Conservation (phyloP, 2,113 vertebrate genomes). For the Pseudopipra pipra region DNA sequence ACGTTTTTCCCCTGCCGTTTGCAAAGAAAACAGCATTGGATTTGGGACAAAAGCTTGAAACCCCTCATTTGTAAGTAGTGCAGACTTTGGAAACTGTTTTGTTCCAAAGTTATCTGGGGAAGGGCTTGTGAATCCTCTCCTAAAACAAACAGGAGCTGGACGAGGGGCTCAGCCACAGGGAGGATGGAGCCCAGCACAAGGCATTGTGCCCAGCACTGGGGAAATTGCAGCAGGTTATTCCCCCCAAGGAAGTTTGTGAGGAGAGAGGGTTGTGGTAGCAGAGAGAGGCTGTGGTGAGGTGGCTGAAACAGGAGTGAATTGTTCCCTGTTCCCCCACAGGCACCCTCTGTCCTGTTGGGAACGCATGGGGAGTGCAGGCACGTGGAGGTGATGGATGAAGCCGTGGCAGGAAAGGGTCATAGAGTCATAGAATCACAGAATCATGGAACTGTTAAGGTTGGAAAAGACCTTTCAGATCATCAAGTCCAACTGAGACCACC, state of each 20-base stretch:
- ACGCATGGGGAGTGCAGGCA: accelerated
- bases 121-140: not conserved
- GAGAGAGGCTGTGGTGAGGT: not conserved
- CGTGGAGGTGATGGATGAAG: not conserved
- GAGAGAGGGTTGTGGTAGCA: not conserved
- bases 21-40: slow-evolving; percentile 61
- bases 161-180: not conserved
- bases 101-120: slow-evolving; percentile 20
- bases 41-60: slow-evolving; percentile 56
- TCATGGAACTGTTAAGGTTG: not conserved
- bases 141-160: not conserved
- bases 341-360: not conserved
- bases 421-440: not conserved
- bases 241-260: not conserved
- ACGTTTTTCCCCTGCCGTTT: not conserved
- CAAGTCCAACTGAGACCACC: accelerated
- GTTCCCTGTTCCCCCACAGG: not conserved
- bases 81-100: slow-evolving; percentile 57
- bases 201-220: not conserved
- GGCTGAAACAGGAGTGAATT: not conserved
- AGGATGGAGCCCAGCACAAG: not conserved
- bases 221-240: not conserved
- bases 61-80: slow-evolving; percentile 47
- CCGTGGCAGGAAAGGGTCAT: accelerated
- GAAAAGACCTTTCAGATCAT: not conserved